Evolutionary conservation across 2,113 vertebrate genomes (phyloP).

Genomic region (Brachypteracias leptosomus): DNA sequence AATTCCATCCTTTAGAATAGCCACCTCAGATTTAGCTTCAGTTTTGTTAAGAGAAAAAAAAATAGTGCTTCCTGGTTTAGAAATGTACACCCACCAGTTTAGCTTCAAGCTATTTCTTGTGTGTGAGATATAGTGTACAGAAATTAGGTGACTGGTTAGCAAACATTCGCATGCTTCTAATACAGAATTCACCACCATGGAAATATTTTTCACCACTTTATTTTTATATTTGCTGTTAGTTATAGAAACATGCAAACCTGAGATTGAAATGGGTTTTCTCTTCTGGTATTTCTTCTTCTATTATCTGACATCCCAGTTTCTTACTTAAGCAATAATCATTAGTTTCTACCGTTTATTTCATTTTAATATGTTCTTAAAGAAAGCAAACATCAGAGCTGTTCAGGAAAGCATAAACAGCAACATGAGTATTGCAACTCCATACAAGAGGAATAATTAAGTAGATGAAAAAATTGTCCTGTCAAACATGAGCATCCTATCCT

Average conservation of each 20-base stretch:
- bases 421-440: not conserved
- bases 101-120: not conserved
- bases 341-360: not conserved
- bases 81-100: not conserved
- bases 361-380: not conserved
- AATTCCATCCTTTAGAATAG: not conserved
- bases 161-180: not conserved
- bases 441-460: not conserved
- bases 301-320: not conserved
- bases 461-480: not conserved
- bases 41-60: not conserved
- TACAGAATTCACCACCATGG: not conserved
- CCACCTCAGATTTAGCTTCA: not conserved
- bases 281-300: not conserved
- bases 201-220: not conserved
- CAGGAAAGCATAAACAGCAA: not conserved
- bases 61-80: not conserved
- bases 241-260: not conserved
- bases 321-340: not conserved
- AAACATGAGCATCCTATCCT: not conserved
- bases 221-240: not conserved
- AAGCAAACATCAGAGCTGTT: not conserved
- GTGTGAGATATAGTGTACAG: not conserved
- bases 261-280: not conserved
- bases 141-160: not conserved